Conservation (phyloP, 2,797 vertebrate species). For the Bradypodion pumilum region DNA sequence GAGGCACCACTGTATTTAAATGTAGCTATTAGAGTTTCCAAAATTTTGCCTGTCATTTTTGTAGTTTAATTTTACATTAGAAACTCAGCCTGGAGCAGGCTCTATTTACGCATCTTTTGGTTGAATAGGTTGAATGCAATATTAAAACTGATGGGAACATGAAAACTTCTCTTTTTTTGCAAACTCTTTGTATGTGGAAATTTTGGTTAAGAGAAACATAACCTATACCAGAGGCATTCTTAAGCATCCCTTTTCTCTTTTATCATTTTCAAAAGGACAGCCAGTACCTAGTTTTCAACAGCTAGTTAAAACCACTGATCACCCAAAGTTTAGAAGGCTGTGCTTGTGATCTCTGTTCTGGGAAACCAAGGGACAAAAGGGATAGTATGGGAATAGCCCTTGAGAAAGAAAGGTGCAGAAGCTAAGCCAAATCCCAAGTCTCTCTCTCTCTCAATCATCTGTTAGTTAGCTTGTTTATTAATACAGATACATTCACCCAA, state of each 20-base stretch:
- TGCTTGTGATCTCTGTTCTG: neutral
- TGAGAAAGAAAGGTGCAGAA: neutral
- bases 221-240: neutral
- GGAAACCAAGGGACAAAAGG: neutral
- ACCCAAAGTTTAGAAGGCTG: neutral
- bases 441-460: too few species aligned
- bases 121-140: neutral
- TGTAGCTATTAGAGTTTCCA: neutral
- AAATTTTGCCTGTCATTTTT: neutral
- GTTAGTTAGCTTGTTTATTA: neutral
- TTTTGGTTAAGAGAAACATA: neutral
- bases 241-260: neutral
- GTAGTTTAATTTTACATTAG: slow-evolving; percentile 29
- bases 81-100: neutral
- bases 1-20: slow-evolving; percentile 6
- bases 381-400: neutral
- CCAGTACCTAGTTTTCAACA: neutral
- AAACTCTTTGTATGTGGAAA: neutral
- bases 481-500: neutral
- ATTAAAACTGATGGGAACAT: neutral
- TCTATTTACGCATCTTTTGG: neutral
- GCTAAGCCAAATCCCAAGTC: too few species aligned
- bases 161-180: neutral
- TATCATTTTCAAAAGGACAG: neutral
- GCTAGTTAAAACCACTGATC: neutral